Base-by-base conservation (phyloP, 2,888 invertebrate genomes). In the Gisinianus flammeolus region DNA sequence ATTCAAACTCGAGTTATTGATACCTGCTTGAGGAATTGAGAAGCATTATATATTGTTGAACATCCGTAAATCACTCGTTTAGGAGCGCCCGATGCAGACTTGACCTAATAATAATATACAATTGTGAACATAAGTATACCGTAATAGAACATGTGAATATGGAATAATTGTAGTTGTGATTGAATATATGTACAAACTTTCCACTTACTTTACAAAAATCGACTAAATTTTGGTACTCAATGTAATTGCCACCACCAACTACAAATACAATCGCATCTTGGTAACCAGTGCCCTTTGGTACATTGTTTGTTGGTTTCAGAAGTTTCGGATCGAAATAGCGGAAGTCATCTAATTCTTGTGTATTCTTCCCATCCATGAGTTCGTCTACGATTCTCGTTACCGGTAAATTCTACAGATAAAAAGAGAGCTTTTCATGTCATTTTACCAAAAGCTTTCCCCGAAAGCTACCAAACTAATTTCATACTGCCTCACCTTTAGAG, bases 191-290 rank as follows among this genome's bases (percentile, higher is more conserved):
- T n/a, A n/a, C n/a, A n/a, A n/a, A n/a, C n/a, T n/a, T n/a, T 28
- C 24, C 3, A 70, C 72, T 22, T 58, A 93, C 93, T 90, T 94
- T 97, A 52, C 94, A 93, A 86, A 97, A 97, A 87, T 98, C 98
- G 74, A 94, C 91, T 79, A 99, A 90, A 90, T 99, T 99, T 88
- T 98, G 98, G 88, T 99, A 99, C 88, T 99, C 99, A 86, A 98
- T 98, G 87, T 99, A 99, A 90, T 98, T 98, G 70, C 99, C 96
- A 79, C 96, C 96, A 64, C 96, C 96, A 64, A 96, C 94, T 77
- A 96, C 88, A 88, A 96, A 96, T 12, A 96, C 95, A 78, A 96
- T 92, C 3, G 95, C 95, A 87, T 96, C 95, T 85, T 93, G 93
- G 87, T 95, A 95, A 81, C 92, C 91, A 85, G 91, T 86, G 56